Percentiles rank a stretch among this genome's conserved stretches.
Conservation (phyloP, 1,140 invertebrate species). For the Paraescarpia echinospica region DNA sequence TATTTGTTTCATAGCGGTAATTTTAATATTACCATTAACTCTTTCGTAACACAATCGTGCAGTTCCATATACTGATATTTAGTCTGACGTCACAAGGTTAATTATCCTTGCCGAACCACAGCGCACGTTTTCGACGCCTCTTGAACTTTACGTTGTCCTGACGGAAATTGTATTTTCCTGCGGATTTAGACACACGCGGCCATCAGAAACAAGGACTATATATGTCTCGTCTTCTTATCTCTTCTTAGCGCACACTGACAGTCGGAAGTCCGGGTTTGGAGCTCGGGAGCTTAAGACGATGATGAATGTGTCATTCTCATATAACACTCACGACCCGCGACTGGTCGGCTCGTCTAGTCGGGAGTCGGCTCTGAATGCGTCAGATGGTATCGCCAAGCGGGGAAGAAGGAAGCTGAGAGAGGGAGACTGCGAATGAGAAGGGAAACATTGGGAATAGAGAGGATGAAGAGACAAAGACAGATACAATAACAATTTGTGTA, state of each 20-base stretch:
- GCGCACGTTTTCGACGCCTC: background rate
- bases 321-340: background rate
- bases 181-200: background rate
- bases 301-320: background rate
- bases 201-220: background rate
- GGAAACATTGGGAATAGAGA: background rate
- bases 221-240: background rate
- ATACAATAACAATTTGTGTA: too few relatives aligned
- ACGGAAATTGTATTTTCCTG: background rate
- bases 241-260: background rate
- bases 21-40: too few relatives aligned
- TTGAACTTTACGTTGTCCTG: background rate
- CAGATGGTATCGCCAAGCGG: background rate
- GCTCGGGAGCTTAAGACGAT: background rate
- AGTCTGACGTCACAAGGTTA: background rate
- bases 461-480: too few relatives aligned
- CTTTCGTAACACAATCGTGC: too few relatives aligned
- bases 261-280: background rate
- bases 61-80: too few relatives aligned
- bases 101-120: background rate
- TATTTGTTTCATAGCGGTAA: too few relatives aligned
- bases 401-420: background rate
- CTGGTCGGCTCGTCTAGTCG: background rate
- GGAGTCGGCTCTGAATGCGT: background rate
- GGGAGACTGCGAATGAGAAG: background rate